Evolutionary conservation across 35 echinoderm and acorn worm genomes (phyloP).

Genomic region (Lytechinus variegatus): DNA sequence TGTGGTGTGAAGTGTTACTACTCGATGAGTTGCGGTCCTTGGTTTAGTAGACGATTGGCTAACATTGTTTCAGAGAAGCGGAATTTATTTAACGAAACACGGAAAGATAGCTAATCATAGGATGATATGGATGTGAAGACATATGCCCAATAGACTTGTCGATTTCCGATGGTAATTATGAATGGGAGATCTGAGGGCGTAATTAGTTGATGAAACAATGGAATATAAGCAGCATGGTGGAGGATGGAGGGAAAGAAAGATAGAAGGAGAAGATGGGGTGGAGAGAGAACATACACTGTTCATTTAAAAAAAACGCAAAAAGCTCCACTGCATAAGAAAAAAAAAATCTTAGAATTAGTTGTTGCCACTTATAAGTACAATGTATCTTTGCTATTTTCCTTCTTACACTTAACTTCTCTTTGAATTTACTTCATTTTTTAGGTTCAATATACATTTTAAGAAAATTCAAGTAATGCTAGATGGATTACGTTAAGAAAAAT

Average conservation of each 20-base stretch:
- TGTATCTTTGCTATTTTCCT: too few species aligned
- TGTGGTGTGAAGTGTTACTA: background rate
- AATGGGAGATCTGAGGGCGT: background rate
- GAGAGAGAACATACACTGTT: too few species aligned
- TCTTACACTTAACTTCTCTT: too few species aligned
- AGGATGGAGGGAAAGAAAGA: background rate
- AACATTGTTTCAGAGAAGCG: background rate
- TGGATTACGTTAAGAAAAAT: too few species aligned
- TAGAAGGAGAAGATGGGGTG: too few species aligned
- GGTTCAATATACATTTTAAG: too few species aligned
- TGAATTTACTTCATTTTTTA: too few species aligned
- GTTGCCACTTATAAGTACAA: too few species aligned
- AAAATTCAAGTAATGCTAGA: too few species aligned
- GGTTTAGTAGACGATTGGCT: background rate
- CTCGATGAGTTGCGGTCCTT: constrained; percentile 16
- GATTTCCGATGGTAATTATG: background rate
- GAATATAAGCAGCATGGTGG: background rate
- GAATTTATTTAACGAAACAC: background rate
- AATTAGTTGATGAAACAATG: background rate
- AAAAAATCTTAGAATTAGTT: too few species aligned
- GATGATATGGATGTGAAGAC: constrained; percentile 18
- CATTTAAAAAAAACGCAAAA: too few species aligned
- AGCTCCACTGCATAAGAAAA: too few species aligned
- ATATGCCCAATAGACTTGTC: background rate
- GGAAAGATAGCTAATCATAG: background rate